Base-by-base conservation (phyloP, 2,113 vertebrate species). In the Chionomys nivalis region DNA sequence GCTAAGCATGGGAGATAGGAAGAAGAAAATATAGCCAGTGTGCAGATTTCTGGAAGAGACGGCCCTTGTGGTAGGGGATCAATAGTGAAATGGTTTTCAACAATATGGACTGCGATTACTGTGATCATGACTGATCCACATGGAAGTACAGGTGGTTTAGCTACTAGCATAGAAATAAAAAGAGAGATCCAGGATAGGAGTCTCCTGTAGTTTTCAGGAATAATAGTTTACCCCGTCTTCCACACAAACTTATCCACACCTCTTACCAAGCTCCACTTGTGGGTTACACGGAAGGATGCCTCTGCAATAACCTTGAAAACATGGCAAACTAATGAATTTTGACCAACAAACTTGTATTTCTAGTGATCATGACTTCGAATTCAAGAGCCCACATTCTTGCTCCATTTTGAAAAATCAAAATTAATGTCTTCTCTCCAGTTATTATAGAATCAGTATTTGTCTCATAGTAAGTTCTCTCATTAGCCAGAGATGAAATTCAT, bases 371-470 rank as follows among this genome's bases (percentile, higher is more conserved):
- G 63, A 26, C 61, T 96, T 90, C 42, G 66, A 93, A 92, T 2
- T 55, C 52, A 85, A 95, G 36, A 49, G 26, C 66, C 79, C 55
- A 76, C 21, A 79, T 79, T 82, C 68, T 94, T 90, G 21, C 24
- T 86, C 33, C 65, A n/a, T 77, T 90, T 88, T 79, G 58, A 92
- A 97, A 96, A 94, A 61, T 70, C 28, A 90, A 87, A 88, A 88
- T 93, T 87, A 83, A 73, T 86, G 26, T 81, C 55, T 88, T 90
- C 52, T 83, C 44, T 82, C 28, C 2, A 66, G 2, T 85, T 31
- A 81, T 86, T 5, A 63, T 76, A 77, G 85, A 86, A 93, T 68
- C 63, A 79, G 66, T 31, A 87, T 55, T 87, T 36, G 81, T 86
- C 61, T 94, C 61, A 75, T 39, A 58, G 8, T 21, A 96, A 89